These are phyloP conservation scores for Hylaea fasciaria DNA, from an alignment of 2,888 invertebrate genomes.

Conservation along the genomic window DNA sequence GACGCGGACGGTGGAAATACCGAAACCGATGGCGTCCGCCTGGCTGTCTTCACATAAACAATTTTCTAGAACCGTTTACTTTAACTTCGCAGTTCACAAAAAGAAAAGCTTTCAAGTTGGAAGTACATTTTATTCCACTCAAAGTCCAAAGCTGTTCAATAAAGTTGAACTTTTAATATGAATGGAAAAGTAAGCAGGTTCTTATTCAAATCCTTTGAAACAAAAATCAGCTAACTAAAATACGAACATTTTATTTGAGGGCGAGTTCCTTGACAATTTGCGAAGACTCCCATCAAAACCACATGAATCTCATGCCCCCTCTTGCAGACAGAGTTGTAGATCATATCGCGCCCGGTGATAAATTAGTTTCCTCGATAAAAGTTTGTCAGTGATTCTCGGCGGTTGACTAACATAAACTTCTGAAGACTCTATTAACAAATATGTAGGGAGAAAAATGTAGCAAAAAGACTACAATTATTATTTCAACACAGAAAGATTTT, in stretches of 20 bases:
- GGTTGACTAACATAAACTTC: slow-evolving; percentile 45
- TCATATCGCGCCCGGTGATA: slow-evolving; percentile 67
- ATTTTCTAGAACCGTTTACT: slow-evolving; percentile 16
- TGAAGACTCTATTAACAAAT: slow-evolving; percentile 39
- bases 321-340: slow-evolving; percentile 56
- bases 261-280: slow-evolving; percentile 47
- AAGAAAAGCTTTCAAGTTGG: neutral
- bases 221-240: slow-evolving; percentile 1
- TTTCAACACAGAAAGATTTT: neutral
- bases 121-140: neutral
- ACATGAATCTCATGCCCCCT: slow-evolving; percentile 53
- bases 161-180: neutral
- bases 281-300: slow-evolving; percentile 55
- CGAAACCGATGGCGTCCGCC: slow-evolving; percentile 70
- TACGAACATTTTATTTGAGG: slow-evolving; percentile 14
- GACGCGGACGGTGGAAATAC: slow-evolving; percentile 65
- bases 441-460: neutral
- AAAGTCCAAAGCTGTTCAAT: neutral
- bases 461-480: neutral
- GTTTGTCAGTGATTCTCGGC: slow-evolving; percentile 48
- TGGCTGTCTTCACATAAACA: slow-evolving; percentile 53
- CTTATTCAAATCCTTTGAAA: slow-evolving; percentile 4
- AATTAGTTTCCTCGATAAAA: slow-evolving; percentile 66
- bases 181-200: too few relatives aligned
- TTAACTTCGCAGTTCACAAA: slow-evolving; percentile 11